Evolutionary conservation across 1,140 invertebrate genomes (phyloP).

Genomic region (Drosophila orosa): DNA sequence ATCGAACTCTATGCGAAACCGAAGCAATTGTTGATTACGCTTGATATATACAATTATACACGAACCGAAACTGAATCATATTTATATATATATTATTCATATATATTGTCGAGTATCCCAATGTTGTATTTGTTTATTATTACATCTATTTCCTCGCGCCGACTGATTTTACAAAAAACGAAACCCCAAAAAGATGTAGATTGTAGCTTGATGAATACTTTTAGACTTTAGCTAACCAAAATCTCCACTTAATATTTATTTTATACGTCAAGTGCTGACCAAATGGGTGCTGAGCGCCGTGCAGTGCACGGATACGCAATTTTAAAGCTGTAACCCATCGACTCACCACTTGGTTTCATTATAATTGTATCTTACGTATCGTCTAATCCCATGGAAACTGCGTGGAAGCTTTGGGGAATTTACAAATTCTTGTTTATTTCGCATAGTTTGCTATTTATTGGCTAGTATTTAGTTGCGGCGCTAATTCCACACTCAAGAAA

Average conservation of each 20-base stretch:
- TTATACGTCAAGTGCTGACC: slow-evolving; percentile 30
- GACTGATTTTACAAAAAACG: slow-evolving; percentile 60
- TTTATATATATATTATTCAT: slow-evolving; percentile 31
- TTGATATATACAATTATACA: slow-evolving; percentile 71
- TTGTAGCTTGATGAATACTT: slow-evolving; percentile 44
- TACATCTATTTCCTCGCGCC: slow-evolving; percentile 39
- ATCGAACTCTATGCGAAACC: slow-evolving; percentile 55
- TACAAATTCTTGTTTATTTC: slow-evolving; percentile 19
- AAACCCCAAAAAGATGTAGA: slow-evolving; percentile 45
- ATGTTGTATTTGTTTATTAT: slow-evolving; percentile 50
- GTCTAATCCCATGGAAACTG: neutral
- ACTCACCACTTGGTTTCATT: slow-evolving; percentile 30
- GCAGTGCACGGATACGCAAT: slow-evolving; percentile 39
- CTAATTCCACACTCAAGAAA: slow-evolving; percentile 61
- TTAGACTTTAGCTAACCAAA: slow-evolving; percentile 60
- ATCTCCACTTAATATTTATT: slow-evolving; percentile 59
- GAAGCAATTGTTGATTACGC: slow-evolving; percentile 76
- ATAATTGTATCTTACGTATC: slow-evolving; percentile 14
- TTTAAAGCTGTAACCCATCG: slow-evolving; percentile 17
- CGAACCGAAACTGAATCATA: slow-evolving; percentile 26
- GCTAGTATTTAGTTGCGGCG: slow-evolving; percentile 52
- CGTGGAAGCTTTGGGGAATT: slow-evolving; percentile 14
- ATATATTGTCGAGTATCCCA: slow-evolving; percentile 44
- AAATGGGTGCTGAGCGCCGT: slow-evolving; percentile 18
- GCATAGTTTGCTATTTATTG: slow-evolving; percentile 40